phyloP scores from a whole-genome alignment of 2,888 invertebrate species.

The Bhutanitis thaidina region DNA sequence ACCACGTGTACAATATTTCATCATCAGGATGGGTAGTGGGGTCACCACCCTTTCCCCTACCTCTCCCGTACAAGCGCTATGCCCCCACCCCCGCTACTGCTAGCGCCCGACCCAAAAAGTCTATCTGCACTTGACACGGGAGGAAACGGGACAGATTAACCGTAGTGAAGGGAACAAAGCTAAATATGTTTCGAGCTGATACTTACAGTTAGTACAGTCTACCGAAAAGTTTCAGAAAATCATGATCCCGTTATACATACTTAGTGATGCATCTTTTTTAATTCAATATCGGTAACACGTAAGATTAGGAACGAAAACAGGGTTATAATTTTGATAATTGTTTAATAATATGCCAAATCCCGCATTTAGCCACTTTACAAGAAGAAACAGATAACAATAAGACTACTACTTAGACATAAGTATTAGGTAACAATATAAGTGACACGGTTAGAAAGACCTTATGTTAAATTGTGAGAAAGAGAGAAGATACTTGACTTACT shows the following conservation, averaged over 20 bases:
- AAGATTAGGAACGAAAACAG: no score
- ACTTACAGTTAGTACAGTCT: slow-evolving; percentile 60
- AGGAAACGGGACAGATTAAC: slow-evolving; percentile 80
- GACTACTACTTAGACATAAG: no score
- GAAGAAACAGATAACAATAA: no score
- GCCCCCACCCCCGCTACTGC: slow-evolving; percentile 28
- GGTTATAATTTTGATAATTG: no score
- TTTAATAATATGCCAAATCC: no score
- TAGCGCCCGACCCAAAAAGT: slow-evolving; percentile 71
- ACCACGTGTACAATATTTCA: slow-evolving; percentile 87
- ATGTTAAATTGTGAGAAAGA: no score
- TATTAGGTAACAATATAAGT: no score
- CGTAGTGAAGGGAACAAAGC: slow-evolving; percentile 79
- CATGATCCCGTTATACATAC: neutral
- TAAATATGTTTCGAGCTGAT: slow-evolving; percentile 79
- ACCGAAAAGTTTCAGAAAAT: slow-evolving; percentile 42
- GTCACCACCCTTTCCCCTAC: slow-evolving; percentile 36
- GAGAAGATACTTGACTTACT: no score
- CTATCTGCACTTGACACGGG: slow-evolving; percentile 79
- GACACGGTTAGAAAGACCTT: no score
- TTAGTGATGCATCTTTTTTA: neutral
- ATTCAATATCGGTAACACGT: neutral
- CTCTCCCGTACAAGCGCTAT: slow-evolving; percentile 26
- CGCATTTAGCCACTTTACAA: no score
- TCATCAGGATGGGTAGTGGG: slow-evolving; percentile 78